Evolutionary conservation across 2,113 vertebrate species (phyloP).

Genomic region (Rhabdornis inornatus): DNA sequence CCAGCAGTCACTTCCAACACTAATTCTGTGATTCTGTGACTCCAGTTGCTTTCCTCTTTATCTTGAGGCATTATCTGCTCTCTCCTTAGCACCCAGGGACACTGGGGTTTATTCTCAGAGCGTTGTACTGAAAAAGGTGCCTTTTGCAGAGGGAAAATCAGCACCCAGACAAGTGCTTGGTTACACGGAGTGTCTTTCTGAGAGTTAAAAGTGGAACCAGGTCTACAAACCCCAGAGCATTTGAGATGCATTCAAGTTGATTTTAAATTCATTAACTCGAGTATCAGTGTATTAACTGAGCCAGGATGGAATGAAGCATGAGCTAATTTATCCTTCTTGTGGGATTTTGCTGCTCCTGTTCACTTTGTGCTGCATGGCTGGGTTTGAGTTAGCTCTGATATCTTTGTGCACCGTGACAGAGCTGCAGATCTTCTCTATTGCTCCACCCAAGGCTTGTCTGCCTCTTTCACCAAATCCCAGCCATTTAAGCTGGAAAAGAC

Average conservation of each 20-base stretch:
- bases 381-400: neutral
- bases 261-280: conserved; percentile 40
- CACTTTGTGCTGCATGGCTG: conserved; percentile 15
- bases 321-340: conserved; percentile 32
- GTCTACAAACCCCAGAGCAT: neutral
- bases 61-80: neutral
- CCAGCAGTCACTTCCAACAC: neutral
- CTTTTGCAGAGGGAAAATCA: neutral
- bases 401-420: neutral
- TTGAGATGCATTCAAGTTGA: neutral
- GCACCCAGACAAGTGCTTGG: neutral
- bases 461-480: neutral
- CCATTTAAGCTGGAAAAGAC: neutral
- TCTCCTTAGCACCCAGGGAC: neutral
- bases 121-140: neutral
- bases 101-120: neutral
- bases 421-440: neutral
- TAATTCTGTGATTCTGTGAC: neutral
- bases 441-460: neutral
- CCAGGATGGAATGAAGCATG: neutral
- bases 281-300: neutral
- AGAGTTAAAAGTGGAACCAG: neutral
- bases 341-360: conserved; percentile 30
- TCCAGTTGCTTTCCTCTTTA: neutral
- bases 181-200: neutral